These are phyloP conservation scores for Mormyrus proboscirostris DNA, from an alignment of 2,797 vertebrate genomes.

Conservation along the genomic window DNA sequence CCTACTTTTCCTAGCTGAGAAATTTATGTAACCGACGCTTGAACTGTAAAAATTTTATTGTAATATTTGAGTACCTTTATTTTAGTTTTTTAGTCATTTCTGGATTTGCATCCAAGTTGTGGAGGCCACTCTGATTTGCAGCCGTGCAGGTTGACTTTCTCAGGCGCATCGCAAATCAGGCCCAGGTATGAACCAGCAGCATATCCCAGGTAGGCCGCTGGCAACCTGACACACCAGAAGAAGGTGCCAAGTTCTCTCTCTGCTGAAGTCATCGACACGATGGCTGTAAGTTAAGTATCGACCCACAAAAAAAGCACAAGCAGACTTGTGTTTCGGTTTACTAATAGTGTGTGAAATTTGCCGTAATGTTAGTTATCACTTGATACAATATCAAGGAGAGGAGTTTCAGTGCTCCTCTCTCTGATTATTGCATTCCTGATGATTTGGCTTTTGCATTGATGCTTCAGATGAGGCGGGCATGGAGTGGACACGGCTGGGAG, in stretches of 20 bases:
- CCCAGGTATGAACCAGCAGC: background rate
- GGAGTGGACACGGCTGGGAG: background rate
- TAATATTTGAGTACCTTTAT: background rate
- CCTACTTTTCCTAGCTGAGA: background rate
- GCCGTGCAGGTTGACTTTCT: background rate
- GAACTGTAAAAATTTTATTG: background rate
- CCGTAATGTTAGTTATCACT: background rate
- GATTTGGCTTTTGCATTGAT: background rate
- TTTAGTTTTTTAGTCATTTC: background rate
- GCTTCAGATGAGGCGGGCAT: background rate
- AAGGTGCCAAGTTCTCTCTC: background rate
- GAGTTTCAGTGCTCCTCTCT: background rate
- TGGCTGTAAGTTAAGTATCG: background rate
- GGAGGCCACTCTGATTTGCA: background rate
- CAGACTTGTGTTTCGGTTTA: background rate
- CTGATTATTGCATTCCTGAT: background rate
- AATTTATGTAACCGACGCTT: background rate
- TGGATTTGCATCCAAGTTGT: background rate
- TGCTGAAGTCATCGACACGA: background rate
- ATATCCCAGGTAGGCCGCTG: background rate
- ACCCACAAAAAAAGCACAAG: background rate
- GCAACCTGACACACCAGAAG: background rate
- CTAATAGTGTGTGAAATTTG: background rate
- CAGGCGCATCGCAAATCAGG: background rate
- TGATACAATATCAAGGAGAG: no score